Evolutionary conservation across 2,797 vertebrate species (phyloP).

Genomic region (Amazona ochrocephala): DNA sequence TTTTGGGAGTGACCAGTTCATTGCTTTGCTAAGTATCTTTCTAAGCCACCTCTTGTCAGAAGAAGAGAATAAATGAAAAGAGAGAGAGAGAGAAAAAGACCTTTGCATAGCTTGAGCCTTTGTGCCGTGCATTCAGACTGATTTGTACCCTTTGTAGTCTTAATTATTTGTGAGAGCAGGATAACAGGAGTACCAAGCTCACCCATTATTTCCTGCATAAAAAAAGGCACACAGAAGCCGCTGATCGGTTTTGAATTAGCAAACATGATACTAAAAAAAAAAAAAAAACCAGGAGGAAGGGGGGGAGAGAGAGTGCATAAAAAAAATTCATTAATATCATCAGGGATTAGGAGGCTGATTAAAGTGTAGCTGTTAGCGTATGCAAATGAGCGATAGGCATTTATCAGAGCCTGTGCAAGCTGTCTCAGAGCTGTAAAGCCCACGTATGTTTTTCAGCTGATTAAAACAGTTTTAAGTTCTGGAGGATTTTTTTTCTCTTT

Average conservation of each 20-base stretch:
- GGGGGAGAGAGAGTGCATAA: conserved; percentile 72
- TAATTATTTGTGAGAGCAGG: conserved; percentile 99
- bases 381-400: conserved; percentile 99
- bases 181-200: conserved; percentile 99
- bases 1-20: conserved; percentile 64
- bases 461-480: conserved; percentile 99
- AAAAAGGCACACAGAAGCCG: conserved; percentile 98
- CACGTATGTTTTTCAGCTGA: conserved; percentile 99
- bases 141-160: conserved; percentile 99
- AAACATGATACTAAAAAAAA: conserved; percentile 99
- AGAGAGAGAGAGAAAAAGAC: conserved; percentile 83
- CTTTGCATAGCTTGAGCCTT: conserved; percentile 89
- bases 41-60: conserved; percentile 77
- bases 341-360: conserved; percentile 99
- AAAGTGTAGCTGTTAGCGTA: conserved; percentile 99
- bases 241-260: conserved; percentile 99
- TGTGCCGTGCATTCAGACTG: conserved; percentile 96
- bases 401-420: conserved; percentile 99
- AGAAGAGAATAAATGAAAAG: conserved; percentile 80
- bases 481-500: conserved; percentile 79
- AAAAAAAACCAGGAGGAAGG: background rate
- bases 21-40: conserved; percentile 74
- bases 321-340: conserved; percentile 99
- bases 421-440: conserved; percentile 98
- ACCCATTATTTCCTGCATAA: conserved; percentile 99